Conservation (phyloP, 2,113 vertebrate genomes). For the Greenwoodochromis staneri region DNA sequence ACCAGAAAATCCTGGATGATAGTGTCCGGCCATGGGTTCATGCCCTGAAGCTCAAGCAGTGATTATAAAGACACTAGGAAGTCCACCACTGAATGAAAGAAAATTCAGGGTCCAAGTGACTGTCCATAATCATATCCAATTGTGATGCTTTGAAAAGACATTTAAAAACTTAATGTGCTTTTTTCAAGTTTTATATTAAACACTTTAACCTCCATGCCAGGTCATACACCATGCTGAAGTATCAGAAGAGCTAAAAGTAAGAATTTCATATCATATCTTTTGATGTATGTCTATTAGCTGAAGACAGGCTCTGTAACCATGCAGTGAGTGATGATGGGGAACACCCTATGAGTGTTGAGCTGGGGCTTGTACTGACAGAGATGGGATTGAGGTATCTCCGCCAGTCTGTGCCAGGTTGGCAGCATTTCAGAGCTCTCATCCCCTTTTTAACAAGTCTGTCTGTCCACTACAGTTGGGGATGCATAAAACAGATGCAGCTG, state of each 20-base stretch:
- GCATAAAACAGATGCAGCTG: conserved; percentile 64
- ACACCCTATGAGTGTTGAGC: conserved; percentile 16
- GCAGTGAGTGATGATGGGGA: background rate
- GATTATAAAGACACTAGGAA: background rate
- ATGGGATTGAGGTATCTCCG: conserved; percentile 25
- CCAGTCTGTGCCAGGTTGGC: conserved; percentile 32
- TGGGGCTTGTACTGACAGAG: conserved; percentile 15
- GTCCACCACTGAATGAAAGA: background rate
- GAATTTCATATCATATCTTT: background rate
- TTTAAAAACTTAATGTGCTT: background rate
- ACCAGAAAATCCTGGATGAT: background rate
- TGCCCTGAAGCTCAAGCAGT: background rate
- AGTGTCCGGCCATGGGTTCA: background rate
- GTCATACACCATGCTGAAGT: background rate
- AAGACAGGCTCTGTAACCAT: background rate
- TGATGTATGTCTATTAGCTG: background rate
- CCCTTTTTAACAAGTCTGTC: conserved; percentile 49
- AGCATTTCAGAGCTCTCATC: conserved; percentile 56
- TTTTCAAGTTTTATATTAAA: background rate
- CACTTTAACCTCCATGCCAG: background rate
- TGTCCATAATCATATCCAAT: background rate
- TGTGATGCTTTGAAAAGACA: background rate
- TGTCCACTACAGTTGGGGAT: conserved; percentile 41
- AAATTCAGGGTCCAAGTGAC: background rate
- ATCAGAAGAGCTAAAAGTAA: background rate